Percentiles rank a stretch among this genome's conserved stretches.
Conservation (phyloP, 2,113 vertebrate species). For the Pseudolaguvia tuberculata region DNA sequence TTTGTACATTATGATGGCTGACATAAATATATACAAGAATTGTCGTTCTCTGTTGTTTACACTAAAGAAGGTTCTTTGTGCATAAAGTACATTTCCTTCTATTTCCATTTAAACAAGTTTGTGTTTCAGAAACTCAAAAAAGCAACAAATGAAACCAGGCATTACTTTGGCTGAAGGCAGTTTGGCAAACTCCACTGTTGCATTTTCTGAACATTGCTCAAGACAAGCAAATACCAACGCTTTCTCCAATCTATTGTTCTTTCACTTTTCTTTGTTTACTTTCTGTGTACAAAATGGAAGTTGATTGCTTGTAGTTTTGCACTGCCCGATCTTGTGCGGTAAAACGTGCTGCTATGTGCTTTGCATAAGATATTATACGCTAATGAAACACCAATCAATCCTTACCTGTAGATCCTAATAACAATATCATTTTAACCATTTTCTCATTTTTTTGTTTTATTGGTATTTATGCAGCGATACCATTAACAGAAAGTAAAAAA, state of each 20-base stretch:
- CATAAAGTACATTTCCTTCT: not conserved
- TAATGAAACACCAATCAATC: too few species aligned
- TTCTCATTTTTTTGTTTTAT: too few species aligned
- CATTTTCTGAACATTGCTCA: conserved; percentile 40
- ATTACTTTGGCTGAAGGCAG: conserved; percentile 54
- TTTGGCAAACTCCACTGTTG: conserved; percentile 52
- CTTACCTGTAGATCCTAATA: too few species aligned
- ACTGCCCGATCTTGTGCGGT: not conserved
- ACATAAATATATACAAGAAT: conserved; percentile 3
- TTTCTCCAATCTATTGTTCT: conserved; percentile 9
- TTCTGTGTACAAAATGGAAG: conserved; percentile 31
- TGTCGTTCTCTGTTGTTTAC: too few species aligned
- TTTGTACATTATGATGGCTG: too few species aligned
- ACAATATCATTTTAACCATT: too few species aligned
- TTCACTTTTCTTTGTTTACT: conserved; percentile 25
- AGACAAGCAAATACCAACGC: conserved; percentile 7
- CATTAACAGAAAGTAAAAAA: too few species aligned
- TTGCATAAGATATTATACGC: not conserved
- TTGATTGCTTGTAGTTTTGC: conserved; percentile 15
- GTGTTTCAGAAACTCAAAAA: conserved; percentile 35
- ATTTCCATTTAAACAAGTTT: conserved; percentile 48
- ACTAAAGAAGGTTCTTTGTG: too few species aligned
- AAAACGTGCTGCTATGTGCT: not conserved
- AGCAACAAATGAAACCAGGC: conserved; percentile 57
- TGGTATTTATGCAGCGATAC: too few species aligned